These are phyloP conservation scores for Thyatira batis DNA, from an alignment of 2,888 invertebrate species.

Conservation along the genomic window DNA sequence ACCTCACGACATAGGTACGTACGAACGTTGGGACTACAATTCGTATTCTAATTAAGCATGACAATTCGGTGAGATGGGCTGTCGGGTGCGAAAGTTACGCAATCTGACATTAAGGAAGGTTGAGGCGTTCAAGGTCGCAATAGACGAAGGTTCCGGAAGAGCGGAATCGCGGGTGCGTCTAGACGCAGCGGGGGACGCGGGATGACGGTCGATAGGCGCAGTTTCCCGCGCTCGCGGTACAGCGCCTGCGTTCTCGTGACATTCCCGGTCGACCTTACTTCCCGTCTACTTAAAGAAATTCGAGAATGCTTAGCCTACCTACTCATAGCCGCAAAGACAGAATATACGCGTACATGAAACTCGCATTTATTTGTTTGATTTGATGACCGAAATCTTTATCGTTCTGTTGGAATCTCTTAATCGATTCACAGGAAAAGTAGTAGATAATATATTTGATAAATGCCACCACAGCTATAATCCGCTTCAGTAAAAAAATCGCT, in stretches of 20 bases:
- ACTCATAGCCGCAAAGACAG: conserved; percentile 11
- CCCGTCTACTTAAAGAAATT: conserved; percentile 48
- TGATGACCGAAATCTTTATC: neutral
- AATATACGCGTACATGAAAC: neutral
- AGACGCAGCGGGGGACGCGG: conserved; percentile 72
- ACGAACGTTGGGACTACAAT: conserved; percentile 28
- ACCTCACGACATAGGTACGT: conserved; percentile 28
- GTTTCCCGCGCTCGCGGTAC: conserved; percentile 76
- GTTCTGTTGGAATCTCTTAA: neutral
- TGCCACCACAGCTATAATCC: too few species aligned
- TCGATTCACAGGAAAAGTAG: neutral
- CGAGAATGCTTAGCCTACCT: conserved; percentile 11
- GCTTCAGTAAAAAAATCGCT: too few species aligned
- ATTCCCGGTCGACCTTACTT: conserved; percentile 56
- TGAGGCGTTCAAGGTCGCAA: conserved; percentile 79
- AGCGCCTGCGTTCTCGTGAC: conserved; percentile 70
- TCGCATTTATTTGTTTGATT: neutral
- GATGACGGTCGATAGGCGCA: conserved; percentile 76
- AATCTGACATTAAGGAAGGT: conserved; percentile 78
- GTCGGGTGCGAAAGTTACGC: conserved; percentile 55
- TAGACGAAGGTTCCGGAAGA: conserved; percentile 79
- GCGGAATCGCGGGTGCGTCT: conserved; percentile 75
- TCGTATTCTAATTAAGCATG: conserved; percentile 50
- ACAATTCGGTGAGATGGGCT: conserved; percentile 49
- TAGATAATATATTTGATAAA: too few species aligned